Evolutionary conservation across 2,888 invertebrate species (phyloP), one percentile per base, ranked within the genome.

Genomic region (Pyrrhosoma nymphula): DNA sequence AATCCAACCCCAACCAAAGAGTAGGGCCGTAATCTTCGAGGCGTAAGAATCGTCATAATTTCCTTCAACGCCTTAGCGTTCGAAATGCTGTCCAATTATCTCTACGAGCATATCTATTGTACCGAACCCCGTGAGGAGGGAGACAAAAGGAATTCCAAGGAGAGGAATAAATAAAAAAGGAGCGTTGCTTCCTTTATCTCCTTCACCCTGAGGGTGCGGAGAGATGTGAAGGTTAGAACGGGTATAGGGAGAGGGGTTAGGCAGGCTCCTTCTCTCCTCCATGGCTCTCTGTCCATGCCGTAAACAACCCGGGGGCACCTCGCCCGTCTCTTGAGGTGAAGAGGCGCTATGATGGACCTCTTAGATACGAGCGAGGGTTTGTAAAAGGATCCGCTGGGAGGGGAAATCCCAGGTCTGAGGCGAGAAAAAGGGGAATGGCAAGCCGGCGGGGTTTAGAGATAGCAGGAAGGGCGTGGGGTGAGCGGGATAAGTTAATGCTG

Each of bases 321-420:
- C 30, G 35, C 30, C 82, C 30, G 30, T 35, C 35, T 18, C 14
- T 26, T 14, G 60, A 60, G 30, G 30, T 35, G 10, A 3, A 35
- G 82, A 82, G 82, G 82, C 30, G 30, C 82, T 82, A 82, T 69
- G 82, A 82, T 82, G 82, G 35, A 82, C 82, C 82, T 82, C 82
- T 30, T 18, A 30, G 82, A 82, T 82, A 82, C 82, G 82, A 16
- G 14, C 35, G 82, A 47, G 16, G 26, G 82, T 82, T 30, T 82
- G 82, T 82, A 82, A 82, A 35, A 14, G 82, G 82, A 82, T 82
- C 82, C 82, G 14, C 82, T 35, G 10, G 30, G 75, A 60, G 60
- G 35, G 75, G 56, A n/a, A 8, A 60, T 26, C 69, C 69, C 82
- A 8, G 0, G 30, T n/a, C n/a, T 20, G 35, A 23, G 69, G 39